A percentile compares a stretch with the other conserved stretches of the same genome.
These are phyloP conservation scores for Zaprionus vittiger DNA, from an alignment of 1,140 invertebrate genomes.

Conservation along the genomic window DNA sequence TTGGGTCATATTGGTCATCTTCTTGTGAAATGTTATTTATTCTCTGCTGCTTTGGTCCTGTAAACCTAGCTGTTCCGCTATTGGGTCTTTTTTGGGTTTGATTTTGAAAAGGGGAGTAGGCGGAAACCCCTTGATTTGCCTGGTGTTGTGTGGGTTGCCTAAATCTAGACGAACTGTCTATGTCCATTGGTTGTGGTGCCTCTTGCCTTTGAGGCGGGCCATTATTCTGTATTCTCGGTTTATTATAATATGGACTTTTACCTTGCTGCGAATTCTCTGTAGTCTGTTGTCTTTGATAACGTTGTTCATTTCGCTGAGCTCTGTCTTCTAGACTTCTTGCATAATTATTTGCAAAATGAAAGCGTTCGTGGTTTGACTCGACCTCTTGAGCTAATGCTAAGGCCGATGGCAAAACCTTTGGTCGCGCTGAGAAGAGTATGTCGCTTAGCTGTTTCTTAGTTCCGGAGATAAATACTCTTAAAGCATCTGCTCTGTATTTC, in stretches of 20 bases:
- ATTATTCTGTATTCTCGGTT: background rate
- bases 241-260: background rate
- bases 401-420: conserved; percentile 40
- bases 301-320: background rate
- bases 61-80: background rate
- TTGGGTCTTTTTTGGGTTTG: conserved; percentile 4
- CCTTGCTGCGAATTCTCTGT: background rate
- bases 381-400: conserved; percentile 49
- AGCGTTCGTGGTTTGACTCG: conserved; percentile 43
- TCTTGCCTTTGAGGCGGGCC: background rate
- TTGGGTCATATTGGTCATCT: background rate
- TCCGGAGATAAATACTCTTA: conserved; percentile 19
- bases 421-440: conserved; percentile 32
- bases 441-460: conserved; percentile 16
- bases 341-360: conserved; percentile 39
- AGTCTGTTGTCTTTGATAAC: background rate
- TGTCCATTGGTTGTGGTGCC: too few relatives aligned
- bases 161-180: too few relatives aligned
- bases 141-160: too few relatives aligned
- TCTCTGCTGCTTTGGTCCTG: conserved; percentile 17
- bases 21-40: conserved; percentile 7
- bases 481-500: conserved; percentile 19
- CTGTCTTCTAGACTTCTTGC: conserved; percentile 33
- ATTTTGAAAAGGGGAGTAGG: background rate
- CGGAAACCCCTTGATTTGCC: background rate